phyloP scores from a whole-genome alignment of 64 coral and sea anemone species.

The Stichodactyla helianthus region DNA sequence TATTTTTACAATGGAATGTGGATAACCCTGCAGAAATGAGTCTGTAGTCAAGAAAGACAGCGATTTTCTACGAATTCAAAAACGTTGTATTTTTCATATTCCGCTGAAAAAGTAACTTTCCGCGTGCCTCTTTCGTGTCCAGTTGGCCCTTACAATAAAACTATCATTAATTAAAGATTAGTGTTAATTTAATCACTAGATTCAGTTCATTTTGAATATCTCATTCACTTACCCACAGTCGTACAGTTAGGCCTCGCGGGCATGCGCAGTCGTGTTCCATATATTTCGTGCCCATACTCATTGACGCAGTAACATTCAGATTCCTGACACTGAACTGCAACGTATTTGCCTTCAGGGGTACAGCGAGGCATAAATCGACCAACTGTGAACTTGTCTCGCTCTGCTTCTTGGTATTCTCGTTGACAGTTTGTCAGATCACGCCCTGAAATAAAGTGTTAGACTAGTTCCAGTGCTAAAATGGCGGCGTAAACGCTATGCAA shows the following conservation, averaged over 20 bases:
- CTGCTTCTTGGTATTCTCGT: constrained; percentile 39
- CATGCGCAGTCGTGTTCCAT: constrained; percentile 32
- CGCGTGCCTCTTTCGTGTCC: too few species aligned
- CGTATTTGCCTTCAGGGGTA: constrained; percentile 37
- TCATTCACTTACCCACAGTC: constrained; percentile 7
- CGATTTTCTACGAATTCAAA: too few species aligned
- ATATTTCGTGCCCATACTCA: constrained; percentile 48
- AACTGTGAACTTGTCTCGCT: constrained; percentile 14
- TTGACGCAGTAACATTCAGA: constrained; percentile 56
- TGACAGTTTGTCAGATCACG: constrained; percentile 38
- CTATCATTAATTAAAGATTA: too few species aligned
- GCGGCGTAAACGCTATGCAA: too few species aligned
- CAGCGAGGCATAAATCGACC: constrained; percentile 54
- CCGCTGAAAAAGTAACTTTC: too few species aligned
- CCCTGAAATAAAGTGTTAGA: not conserved
- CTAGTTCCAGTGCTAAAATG: too few species aligned
- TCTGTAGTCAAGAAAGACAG: too few species aligned
- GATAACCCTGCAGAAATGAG: too few species aligned
- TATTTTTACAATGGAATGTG: too few species aligned
- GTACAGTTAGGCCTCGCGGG: constrained; percentile 55
- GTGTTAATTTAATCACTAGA: not conserved
- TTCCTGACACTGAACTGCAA: constrained; percentile 39
- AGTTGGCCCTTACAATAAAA: too few species aligned
- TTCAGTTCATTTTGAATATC: not conserved
- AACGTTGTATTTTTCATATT: too few species aligned